These are phyloP conservation scores for Hipparchia semele DNA, from an alignment of 2,888 invertebrate genomes.

Conservation along the genomic window DNA sequence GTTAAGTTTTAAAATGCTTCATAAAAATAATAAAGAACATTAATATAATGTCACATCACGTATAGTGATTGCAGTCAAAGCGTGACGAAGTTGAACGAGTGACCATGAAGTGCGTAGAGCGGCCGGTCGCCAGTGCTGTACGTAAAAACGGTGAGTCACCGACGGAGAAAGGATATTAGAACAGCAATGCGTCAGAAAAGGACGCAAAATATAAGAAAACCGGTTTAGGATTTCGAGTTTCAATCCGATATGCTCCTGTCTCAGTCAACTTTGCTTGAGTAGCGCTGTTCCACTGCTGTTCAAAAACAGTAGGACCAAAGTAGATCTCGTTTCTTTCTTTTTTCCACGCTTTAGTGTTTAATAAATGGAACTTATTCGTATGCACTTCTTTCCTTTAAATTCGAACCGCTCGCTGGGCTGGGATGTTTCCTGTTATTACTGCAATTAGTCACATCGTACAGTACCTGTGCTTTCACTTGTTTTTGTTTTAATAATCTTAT, in stretches of 20 bases:
- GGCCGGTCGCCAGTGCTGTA: conserved; percentile 66
- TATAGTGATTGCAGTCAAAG: conserved; percentile 73
- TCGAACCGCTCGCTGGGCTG: conserved; percentile 5
- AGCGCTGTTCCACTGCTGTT: conserved; percentile 59
- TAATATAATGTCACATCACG: conserved; percentile 74
- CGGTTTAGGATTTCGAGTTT: conserved; percentile 82
- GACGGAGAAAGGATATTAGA: conserved; percentile 68
- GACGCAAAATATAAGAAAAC: conserved; percentile 69
- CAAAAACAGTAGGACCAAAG: conserved; percentile 49
- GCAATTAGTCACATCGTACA: conserved; percentile 33
- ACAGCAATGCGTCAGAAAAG: conserved; percentile 57
- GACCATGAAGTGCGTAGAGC: conserved; percentile 81
- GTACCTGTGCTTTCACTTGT: conserved; percentile 29
- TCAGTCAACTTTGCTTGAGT: conserved; percentile 73
- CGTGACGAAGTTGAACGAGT: conserved; percentile 80
- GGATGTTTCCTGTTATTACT: conserved; percentile 22
- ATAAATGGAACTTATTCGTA: conserved; percentile 19
- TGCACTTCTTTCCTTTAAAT: conserved; percentile 6
- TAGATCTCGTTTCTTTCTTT: conserved; percentile 27
- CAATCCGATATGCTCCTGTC: conserved; percentile 81
- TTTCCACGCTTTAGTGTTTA: conserved; percentile 13
- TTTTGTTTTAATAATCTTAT: conserved; percentile 52
- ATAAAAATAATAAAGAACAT: conserved; percentile 55
- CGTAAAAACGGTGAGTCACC: conserved; percentile 80
- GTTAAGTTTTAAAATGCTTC: conserved; percentile 31